Evolutionary conservation across 2,888 invertebrate genomes (phyloP).

Genomic region (Seira ritae): DNA sequence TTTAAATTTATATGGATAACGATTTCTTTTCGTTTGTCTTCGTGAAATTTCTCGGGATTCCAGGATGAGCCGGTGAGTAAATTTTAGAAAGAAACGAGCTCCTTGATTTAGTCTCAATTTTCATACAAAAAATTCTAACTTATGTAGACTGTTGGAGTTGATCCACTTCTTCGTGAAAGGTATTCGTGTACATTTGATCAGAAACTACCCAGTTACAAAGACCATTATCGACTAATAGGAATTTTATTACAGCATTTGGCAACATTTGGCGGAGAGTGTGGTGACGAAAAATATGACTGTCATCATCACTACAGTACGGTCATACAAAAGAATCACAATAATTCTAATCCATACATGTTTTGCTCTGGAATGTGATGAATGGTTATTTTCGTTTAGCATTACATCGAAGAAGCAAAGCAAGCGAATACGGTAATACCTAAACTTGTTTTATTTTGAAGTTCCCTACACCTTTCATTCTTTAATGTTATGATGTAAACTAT

Average conservation of each 20-base stretch:
- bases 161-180: conserved; percentile 90
- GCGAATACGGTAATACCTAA: conserved; percentile 45
- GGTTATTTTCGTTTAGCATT: conserved; percentile 28
- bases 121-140: conserved; percentile 74
- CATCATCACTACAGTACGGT: conserved; percentile 85
- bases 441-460: not conserved
- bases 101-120: too few relatives aligned
- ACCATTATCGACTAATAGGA: not conserved
- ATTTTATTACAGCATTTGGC: conserved; percentile 86
- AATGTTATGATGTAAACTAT: too few relatives aligned
- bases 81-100: not conserved
- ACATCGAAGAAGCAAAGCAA: conserved; percentile 55
- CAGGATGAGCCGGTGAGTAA: conserved; percentile 43
- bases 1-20: not conserved
- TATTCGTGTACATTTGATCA: not conserved
- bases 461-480: too few relatives aligned
- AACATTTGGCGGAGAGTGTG: conserved; percentile 91
- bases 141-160: conserved; percentile 94
- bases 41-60: too few relatives aligned
- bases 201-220: not conserved
- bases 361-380: not conserved
- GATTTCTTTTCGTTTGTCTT: too few relatives aligned
- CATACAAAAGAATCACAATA: not conserved
- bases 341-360: not conserved
- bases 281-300: conserved; percentile 92